Evolutionary conservation across 2,888 invertebrate species (phyloP).

Genomic region (Empis stercorea): DNA sequence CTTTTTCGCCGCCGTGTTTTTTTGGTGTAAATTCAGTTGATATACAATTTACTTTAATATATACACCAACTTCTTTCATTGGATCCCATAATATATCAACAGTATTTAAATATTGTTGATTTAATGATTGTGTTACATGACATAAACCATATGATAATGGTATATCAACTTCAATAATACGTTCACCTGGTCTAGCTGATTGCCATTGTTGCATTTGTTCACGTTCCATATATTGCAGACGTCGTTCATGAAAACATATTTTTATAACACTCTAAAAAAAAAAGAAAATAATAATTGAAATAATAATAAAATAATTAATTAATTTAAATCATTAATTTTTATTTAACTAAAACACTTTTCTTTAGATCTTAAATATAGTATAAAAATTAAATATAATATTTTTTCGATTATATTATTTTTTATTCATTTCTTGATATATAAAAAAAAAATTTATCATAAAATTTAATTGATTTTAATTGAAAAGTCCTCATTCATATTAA

Average conservation of each 20-base stretch:
- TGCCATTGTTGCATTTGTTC: conserved; percentile 92
- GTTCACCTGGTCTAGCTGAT: conserved; percentile 74
- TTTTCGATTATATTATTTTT: background rate
- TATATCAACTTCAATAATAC: conserved; percentile 85
- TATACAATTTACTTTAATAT: conserved; percentile 92
- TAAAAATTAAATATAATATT: background rate
- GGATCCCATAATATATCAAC: conserved; percentile 92
- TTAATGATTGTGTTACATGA: conserved; percentile 61
- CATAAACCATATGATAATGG: conserved; percentile 86
- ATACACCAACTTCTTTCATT: conserved; percentile 88
- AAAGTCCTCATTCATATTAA: background rate
- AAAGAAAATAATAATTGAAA: conserved; percentile 20
- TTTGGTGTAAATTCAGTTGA: conserved; percentile 97
- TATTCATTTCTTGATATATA: too few species aligned
- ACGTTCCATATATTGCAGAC: conserved; percentile 87
- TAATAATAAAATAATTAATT: background rate
- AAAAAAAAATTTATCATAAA: background rate
- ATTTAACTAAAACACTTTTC: background rate
- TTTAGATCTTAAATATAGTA: background rate
- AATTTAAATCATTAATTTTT: background rate
- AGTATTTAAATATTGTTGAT: conserved; percentile 55
- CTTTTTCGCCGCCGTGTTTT: conserved; percentile 96
- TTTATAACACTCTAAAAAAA: conserved; percentile 66
- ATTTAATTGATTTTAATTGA: background rate
- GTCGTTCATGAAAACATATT: conserved; percentile 90